Base-by-base conservation (phyloP, 2,888 invertebrate genomes). In the Epinotia demarniana region DNA sequence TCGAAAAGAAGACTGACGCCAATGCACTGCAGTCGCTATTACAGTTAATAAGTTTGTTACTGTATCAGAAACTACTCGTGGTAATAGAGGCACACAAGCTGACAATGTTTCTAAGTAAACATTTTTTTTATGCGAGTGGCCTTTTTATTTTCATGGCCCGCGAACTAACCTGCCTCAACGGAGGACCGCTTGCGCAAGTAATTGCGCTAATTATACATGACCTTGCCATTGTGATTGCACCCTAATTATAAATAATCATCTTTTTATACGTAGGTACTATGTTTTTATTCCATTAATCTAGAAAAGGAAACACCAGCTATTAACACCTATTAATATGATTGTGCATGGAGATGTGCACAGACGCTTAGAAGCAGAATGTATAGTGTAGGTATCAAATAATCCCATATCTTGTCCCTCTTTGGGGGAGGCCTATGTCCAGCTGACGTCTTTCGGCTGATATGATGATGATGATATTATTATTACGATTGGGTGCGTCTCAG, bases 151-250 rank as follows among this genome's bases (percentile, higher is more conserved):
- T 11, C 33, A n/a, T 18, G 4, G 12, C 39, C 39, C 43, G 19
- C 57, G 43, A 23, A 58, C 58, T 69, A 69, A 69, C 68, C 68
- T 69, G 58, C 68, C 58, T 19, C 23, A 69, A 68, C 68, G 57
- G 19, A 43, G 68, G 39, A 57, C 43, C 57, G 58, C 19, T 46
- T 69, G 58, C 58, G 58, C 68, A 69, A 23, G 43, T 69, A 69
- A 69, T 69, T 43, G 58, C 46, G 5, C 23, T 46, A 69, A 58
- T 58, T 58, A 69, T n/a, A 53, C 39, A 43, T 46, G 68, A 58
- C 68, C 68, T 69, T 69, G 68, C 67, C 39, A 27, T 69, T 58
- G 68, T 58, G 23, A 58, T 68, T 58, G 39, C 43, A 68, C 57
- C 58, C 58, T 58, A 58, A 68, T 58, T 39, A 23, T 43, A 16